Evolutionary conservation across 2,888 invertebrate genomes (phyloP).

Genomic region (Polymixis flavicincta): DNA sequence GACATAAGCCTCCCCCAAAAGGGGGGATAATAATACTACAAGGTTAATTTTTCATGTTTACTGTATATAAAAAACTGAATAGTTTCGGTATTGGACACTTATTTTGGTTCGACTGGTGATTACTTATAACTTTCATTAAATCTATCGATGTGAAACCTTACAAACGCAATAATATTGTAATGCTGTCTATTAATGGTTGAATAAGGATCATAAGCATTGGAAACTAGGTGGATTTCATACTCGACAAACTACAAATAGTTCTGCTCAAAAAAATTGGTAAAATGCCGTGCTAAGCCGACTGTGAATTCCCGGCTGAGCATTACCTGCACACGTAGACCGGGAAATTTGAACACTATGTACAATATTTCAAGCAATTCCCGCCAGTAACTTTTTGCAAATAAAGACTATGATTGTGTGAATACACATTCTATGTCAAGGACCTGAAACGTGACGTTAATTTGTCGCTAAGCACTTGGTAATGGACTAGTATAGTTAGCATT

Average conservation of each 20-base stretch:
- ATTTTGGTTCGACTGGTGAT: neutral
- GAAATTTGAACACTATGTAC: conserved; percentile 29
- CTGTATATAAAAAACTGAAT: too few relatives aligned
- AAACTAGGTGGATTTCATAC: conserved; percentile 20
- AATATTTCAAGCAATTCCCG: conserved; percentile 31
- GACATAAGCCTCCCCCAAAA: too few relatives aligned
- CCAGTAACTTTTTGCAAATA: neutral
- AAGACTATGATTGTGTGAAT: conserved; percentile 22
- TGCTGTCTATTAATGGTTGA: neutral
- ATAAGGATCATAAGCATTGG: conserved; percentile 10
- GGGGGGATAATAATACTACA: too few relatives aligned
- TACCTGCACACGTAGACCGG: conserved; percentile 4
- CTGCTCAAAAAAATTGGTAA: conserved; percentile 49
- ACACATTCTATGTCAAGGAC: conserved; percentile 56
- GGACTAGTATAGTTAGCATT: conserved; percentile 51
- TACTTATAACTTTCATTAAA: too few relatives aligned
- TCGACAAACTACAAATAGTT: conserved; percentile 29
- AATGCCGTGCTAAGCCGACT: conserved; percentile 56
- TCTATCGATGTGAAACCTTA: too few relatives aligned
- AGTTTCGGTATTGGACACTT: neutral
- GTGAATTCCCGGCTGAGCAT: conserved; percentile 51
- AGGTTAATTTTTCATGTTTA: too few relatives aligned
- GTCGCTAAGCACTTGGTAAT: conserved; percentile 56
- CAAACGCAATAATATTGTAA: too few relatives aligned
- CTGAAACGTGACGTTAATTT: conserved; percentile 28